A percentile compares a stretch with the other conserved stretches of the same genome.
These are phyloP conservation scores for Megaceryle alcyon DNA, from an alignment of 2,797 vertebrate genomes.

Conservation along the genomic window DNA sequence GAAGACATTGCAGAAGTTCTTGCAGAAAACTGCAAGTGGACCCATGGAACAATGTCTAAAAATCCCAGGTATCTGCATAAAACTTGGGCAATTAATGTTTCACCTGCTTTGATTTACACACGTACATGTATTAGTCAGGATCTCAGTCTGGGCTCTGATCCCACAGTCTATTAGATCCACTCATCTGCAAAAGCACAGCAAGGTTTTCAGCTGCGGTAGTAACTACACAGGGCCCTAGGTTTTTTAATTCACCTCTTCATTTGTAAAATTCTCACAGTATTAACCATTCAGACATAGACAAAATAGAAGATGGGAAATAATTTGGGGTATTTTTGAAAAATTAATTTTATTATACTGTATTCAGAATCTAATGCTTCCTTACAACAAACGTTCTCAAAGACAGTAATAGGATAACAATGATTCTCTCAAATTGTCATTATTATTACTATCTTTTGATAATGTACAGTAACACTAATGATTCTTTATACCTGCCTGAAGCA, in stretches of 20 bases:
- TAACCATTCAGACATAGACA: not conserved
- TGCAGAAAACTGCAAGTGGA: not conserved
- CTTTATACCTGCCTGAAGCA: constrained; percentile 18
- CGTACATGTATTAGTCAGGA: not conserved
- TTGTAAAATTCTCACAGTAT: not conserved
- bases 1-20: not conserved
- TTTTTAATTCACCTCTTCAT: not conserved
- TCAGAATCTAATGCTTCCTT: constrained; percentile 21
- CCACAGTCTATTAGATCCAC: not conserved
- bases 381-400: not conserved
- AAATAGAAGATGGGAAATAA: not conserved
- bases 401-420: not conserved
- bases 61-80: not conserved
- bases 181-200: not conserved
- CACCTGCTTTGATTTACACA: not conserved
- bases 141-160: not conserved
- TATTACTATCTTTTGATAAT: not conserved
- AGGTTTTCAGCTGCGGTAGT: not conserved
- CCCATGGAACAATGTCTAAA: not conserved
- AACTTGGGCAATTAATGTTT: not conserved
- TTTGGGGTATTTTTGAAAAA: constrained; percentile 43
- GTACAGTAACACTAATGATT: constrained; percentile 23
- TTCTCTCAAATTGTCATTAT: not conserved
- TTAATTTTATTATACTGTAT: not conserved
- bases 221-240: not conserved